Evolutionary conservation across 1,140 invertebrate genomes (phyloP).

Genomic region (Lanistes nyassanus): DNA sequence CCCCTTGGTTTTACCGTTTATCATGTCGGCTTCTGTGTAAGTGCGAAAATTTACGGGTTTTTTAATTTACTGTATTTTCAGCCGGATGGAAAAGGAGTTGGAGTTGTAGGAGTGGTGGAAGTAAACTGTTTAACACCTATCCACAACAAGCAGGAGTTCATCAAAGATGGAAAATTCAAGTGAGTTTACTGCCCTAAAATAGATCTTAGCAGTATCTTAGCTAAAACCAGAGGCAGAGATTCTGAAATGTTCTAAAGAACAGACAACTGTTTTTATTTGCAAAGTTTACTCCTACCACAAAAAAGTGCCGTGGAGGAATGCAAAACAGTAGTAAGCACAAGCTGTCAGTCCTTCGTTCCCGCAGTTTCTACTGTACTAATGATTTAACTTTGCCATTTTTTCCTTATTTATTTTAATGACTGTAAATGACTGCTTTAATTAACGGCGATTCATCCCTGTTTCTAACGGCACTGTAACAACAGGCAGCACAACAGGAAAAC

Average conservation of each 20-base stretch:
- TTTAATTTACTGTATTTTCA: constrained; percentile 19
- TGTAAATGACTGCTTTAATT: too few species aligned
- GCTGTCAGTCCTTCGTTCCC: background rate
- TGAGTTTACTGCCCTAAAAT: constrained; percentile 37
- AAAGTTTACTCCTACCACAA: background rate
- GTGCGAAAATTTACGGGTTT: too few species aligned
- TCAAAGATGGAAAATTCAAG: constrained; percentile 56
- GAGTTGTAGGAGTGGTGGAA: constrained; percentile 56
- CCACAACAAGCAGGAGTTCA: constrained; percentile 64
- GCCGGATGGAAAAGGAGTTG: constrained; percentile 53
- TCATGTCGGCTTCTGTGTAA: too few species aligned
- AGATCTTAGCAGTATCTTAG: too few species aligned
- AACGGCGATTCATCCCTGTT: too few species aligned
- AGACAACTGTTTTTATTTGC: too few species aligned
- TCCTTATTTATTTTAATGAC: background rate
- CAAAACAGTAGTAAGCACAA: background rate
- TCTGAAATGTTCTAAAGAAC: background rate
- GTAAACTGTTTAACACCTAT: constrained; percentile 56
- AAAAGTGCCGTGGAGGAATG: background rate
- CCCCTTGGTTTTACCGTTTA: too few species aligned
- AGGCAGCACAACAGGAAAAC: too few species aligned
- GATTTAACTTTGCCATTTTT: background rate
- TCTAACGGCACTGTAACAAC: too few species aligned
- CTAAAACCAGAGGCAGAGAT: background rate
- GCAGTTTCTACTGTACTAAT: background rate